Percentiles rank a stretch among this genome's conserved stretches.
These are phyloP conservation scores for Pristionchus arcanus DNA, from an alignment of 2,888 invertebrate genomes.

Conservation along the genomic window DNA sequence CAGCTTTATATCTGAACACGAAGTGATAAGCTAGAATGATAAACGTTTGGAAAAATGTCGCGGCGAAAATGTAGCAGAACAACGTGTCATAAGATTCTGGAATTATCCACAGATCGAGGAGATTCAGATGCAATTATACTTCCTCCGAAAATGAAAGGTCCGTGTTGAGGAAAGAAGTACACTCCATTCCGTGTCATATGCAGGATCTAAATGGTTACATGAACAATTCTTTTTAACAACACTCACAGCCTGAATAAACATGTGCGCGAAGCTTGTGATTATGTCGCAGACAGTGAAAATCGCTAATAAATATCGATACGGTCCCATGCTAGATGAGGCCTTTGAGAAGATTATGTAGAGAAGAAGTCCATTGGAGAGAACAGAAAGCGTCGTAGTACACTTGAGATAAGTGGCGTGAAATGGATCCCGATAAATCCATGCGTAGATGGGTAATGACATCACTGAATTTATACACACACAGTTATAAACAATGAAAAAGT, in stretches of 20 bases:
- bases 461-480: too few relatives aligned
- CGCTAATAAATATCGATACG: not conserved
- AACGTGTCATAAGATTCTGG: not conserved
- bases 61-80: not conserved
- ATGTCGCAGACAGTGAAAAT: not conserved
- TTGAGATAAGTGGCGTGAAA: not conserved
- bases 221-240: not conserved
- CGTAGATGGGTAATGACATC: not conserved
- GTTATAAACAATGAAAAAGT: too few relatives aligned
- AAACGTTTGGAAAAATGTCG: not conserved
- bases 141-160: not conserved
- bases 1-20: too few relatives aligned
- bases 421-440: not conserved
- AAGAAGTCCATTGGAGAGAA: not conserved
- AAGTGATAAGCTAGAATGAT: not conserved
- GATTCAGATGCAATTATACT: not conserved
- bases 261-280: not conserved
- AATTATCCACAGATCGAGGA: too few relatives aligned
- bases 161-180: not conserved
- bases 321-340: not conserved
- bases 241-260: not conserved
- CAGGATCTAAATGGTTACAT: not conserved
- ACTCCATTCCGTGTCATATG: not conserved
- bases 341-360: not conserved
- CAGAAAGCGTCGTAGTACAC: not conserved